A percentile compares a stretch with the other conserved stretches of the same genome.
phyloP scores from a whole-genome alignment of 2,797 vertebrate genomes.

The Distichodus sexfasciatus region DNA sequence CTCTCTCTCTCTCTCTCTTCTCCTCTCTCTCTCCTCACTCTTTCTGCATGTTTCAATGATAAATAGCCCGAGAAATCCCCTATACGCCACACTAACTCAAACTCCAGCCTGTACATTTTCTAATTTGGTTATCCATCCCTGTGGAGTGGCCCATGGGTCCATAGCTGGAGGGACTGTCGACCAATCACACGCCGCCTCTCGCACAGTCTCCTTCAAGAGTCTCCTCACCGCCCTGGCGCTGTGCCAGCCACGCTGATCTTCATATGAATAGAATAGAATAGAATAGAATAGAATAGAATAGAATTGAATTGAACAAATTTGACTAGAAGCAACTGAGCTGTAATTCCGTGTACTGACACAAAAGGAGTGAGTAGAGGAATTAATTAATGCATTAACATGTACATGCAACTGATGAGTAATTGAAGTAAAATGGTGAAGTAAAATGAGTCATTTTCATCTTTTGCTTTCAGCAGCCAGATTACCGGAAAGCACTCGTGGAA shows the following conservation, averaged over 20 bases:
- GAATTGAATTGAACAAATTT: background rate
- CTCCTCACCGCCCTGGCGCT: background rate
- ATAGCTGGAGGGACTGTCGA: background rate
- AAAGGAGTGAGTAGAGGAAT: background rate
- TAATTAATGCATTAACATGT: background rate
- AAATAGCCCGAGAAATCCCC: constrained; percentile 30
- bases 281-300: background rate
- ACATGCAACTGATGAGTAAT: background rate
- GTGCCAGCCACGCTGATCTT: background rate
- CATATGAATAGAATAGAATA: background rate
- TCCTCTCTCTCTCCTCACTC: background rate
- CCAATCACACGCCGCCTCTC: background rate
- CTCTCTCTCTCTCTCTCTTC: constrained; percentile 1
- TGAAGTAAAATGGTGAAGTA: background rate
- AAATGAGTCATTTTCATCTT: background rate
- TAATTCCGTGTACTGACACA: too few relatives aligned
- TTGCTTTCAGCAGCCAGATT: background rate
- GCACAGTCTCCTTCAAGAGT: constrained; percentile 5
- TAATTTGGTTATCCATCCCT: constrained; percentile 15
- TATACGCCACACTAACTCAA: constrained; percentile 22
- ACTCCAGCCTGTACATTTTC: constrained; percentile 5
- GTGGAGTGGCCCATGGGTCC: background rate
- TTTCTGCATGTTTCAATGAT: constrained; percentile 36
- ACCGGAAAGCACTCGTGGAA: background rate
- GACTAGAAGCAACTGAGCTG: background rate